Evolutionary conservation across 2,113 vertebrate genomes (phyloP).

Genomic region (Psephotus haematonotus): DNA sequence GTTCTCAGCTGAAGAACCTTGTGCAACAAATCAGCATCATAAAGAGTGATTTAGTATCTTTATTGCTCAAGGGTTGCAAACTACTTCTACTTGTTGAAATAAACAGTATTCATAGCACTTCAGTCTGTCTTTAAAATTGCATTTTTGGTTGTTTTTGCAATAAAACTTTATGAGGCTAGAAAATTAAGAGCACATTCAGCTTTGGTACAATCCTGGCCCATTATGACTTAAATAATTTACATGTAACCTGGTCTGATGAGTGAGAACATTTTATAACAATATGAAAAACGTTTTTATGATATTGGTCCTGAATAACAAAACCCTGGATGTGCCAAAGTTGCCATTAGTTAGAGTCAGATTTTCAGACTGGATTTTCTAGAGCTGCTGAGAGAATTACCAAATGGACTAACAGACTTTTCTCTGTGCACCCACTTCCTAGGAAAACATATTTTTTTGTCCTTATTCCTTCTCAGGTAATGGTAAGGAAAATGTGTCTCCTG

Average conservation of each 20-base stretch:
- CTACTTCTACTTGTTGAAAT: not conserved
- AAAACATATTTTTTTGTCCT: not conserved
- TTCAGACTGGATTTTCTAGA: not conserved
- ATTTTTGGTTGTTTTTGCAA: not conserved
- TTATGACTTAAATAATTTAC: not conserved
- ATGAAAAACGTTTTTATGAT: not conserved
- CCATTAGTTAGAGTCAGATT: not conserved
- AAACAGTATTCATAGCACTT: not conserved
- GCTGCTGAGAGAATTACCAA: not conserved
- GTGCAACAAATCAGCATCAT: not conserved
- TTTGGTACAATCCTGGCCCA: not conserved
- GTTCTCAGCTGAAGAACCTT: not conserved
- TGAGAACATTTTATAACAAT: not conserved
- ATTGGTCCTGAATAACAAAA: not conserved
- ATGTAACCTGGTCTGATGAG: not conserved
- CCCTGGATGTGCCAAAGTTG: not conserved
- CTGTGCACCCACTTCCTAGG: not conserved
- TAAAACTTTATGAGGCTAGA: not conserved
- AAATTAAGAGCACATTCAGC: not conserved
- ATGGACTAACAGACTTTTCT: not conserved
- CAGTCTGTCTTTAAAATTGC: not conserved
- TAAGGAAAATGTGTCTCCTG: not conserved
- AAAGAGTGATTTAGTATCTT: not conserved
- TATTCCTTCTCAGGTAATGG: not conserved
- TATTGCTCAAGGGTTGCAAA: not conserved